A percentile compares a stretch with the other conserved stretches of the same genome.
Conservation (phyloP, 2,113 vertebrate genomes). For the Ceratotherium simum region DNA sequence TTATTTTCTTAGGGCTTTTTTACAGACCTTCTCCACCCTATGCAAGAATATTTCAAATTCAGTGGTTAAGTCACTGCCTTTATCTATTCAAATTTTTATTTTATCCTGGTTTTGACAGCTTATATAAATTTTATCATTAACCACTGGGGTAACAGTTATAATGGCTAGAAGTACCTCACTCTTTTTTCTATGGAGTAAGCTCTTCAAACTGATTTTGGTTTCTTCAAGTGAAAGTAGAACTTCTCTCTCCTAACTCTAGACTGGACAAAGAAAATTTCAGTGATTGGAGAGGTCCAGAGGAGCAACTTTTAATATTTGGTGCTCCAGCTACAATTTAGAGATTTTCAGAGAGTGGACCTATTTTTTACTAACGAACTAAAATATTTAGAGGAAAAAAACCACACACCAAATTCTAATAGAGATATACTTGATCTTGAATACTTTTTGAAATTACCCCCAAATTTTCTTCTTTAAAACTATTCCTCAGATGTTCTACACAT, state of each 20-base stretch:
- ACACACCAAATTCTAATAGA: not conserved
- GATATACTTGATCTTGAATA: not conserved
- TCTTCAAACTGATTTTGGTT: not conserved
- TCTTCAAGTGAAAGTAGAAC: not conserved
- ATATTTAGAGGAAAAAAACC: not conserved
- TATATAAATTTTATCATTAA: not conserved
- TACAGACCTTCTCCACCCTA: not conserved
- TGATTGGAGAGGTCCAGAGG: not conserved
- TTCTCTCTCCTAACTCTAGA: not conserved
- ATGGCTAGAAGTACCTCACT: not conserved
- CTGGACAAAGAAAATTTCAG: not conserved
- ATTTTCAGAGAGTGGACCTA: not conserved
- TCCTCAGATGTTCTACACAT: not conserved
- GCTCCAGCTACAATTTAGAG: not conserved
- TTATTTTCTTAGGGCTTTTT: not conserved
- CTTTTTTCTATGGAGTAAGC: not conserved
- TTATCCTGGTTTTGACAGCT: not conserved
- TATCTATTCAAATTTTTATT: not conserved
- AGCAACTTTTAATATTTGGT: not conserved
- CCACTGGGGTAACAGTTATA: not conserved
- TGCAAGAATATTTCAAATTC: not conserved
- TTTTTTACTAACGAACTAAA: not conserved
- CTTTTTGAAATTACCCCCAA: not conserved
- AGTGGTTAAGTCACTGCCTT: not conserved
- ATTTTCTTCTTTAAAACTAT: not conserved